A percentile compares a stretch with the other conserved stretches of the same genome.
These are phyloP conservation scores for Eupeodes corollae DNA, from an alignment of 1,140 invertebrate species.

Conservation along the genomic window DNA sequence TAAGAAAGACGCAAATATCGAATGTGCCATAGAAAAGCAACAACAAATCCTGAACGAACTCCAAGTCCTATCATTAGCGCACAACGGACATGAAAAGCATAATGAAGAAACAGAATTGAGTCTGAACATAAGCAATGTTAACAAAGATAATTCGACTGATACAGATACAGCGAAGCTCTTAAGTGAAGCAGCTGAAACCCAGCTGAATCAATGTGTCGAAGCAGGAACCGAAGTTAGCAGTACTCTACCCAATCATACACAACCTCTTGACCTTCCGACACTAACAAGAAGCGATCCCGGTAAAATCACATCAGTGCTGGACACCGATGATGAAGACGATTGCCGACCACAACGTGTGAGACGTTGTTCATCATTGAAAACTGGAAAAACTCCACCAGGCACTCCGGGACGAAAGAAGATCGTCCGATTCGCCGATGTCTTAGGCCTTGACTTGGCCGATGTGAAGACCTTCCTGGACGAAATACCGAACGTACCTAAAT, in stretches of 20 bases:
- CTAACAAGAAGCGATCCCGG: not conserved
- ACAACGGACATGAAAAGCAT: not conserved
- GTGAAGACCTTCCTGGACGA: constrained; percentile 83
- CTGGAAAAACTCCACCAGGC: constrained; percentile 81
- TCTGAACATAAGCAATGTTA: constrained; percentile 1
- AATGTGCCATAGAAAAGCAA: constrained; percentile 15
- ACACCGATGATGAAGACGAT: constrained; percentile 36
- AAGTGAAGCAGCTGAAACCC: constrained; percentile 3
- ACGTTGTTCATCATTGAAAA: constrained; percentile 77
- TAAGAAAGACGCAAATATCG: not conserved
- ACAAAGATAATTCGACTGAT: too few relatives aligned
- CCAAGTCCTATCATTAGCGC: constrained; percentile 14
- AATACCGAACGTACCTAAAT: constrained; percentile 75
- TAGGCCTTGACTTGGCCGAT: constrained; percentile 85
- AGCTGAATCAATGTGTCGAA: not conserved
- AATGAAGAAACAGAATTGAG: constrained; percentile 7
- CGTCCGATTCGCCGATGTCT: constrained; percentile 86
- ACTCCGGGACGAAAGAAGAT: constrained; percentile 85
- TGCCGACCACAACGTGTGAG: constrained; percentile 52
- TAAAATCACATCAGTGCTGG: constrained; percentile 7
- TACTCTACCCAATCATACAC: not conserved
- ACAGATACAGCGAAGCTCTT: too few relatives aligned
- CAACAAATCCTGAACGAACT: constrained; percentile 25
- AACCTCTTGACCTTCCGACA: not conserved
- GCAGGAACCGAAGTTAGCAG: not conserved